phyloP scores from a whole-genome alignment of 1,140 invertebrate genomes.

The Heliconius eleuchia region DNA sequence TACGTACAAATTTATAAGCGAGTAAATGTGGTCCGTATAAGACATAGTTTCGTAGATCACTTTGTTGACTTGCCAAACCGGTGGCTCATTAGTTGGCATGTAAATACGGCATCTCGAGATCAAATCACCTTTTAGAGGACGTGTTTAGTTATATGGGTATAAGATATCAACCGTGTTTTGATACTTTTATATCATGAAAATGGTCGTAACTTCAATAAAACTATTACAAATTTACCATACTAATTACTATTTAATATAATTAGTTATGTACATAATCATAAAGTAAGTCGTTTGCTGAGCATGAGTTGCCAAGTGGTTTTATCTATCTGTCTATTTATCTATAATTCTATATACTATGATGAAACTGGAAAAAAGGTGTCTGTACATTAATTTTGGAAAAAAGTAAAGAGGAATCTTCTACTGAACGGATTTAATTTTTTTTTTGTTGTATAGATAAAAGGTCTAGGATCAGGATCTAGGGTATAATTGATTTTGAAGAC shows the following conservation, averaged over 20 bases:
- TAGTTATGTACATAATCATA: neutral
- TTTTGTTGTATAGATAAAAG: no score
- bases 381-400: no score
- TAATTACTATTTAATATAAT: neutral
- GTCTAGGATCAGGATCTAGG: no score
- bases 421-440: no score
- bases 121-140: conserved; percentile 9
- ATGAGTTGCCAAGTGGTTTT: neutral
- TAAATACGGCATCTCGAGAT: conserved; percentile 19
- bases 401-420: no score
- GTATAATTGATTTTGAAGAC: no score
- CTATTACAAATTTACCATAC: neutral
- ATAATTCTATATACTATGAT: no score
- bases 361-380: no score
- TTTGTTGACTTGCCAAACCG: conserved; percentile 27
- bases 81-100: conserved; percentile 23
- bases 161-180: neutral
- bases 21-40: neutral
- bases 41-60: conserved; percentile 21
- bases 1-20: neutral
- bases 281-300: neutral
- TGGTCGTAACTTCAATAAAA: neutral
- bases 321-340: no score
- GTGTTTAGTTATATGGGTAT: neutral
- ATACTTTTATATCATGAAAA: neutral